These are phyloP conservation scores for Callopanchax toddi DNA, from an alignment of 2,113 vertebrate genomes.

Conservation along the genomic window DNA sequence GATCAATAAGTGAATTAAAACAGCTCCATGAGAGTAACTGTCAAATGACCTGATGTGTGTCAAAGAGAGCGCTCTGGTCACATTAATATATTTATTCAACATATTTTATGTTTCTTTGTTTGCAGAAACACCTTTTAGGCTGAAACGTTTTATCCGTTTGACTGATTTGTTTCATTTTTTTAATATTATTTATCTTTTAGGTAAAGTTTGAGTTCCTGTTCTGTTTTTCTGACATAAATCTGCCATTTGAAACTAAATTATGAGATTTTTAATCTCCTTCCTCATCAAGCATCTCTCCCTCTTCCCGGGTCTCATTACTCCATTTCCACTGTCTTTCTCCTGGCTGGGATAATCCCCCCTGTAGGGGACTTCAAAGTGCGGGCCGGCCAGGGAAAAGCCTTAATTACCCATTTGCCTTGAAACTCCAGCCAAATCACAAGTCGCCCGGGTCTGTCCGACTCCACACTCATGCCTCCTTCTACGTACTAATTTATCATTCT, in stretches of 20 bases:
- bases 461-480: conserved; percentile 55
- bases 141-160: no score
- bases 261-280: conserved; percentile 43
- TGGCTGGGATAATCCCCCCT: conserved; percentile 78
- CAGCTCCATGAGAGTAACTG: no score
- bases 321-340: conserved; percentile 59
- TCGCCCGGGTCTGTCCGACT: conserved; percentile 60
- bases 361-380: conserved; percentile 81
- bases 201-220: no score
- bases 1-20: no score
- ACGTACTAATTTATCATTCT: conserved; percentile 70
- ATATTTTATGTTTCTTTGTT: no score
- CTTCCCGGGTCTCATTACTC: conserved; percentile 63
- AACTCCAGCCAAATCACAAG: conserved; percentile 78
- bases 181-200: neutral
- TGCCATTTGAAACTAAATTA: conserved; percentile 31
- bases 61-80: no score
- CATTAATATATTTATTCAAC: no score
- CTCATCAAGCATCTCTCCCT: conserved; percentile 26
- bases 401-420: conserved; percentile 81
- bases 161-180: neutral
- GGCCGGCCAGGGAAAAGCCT: conserved; percentile 76
- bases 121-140: no score
- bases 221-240: conserved; percentile 2
- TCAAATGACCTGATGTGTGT: no score